These are phyloP conservation scores for Euwallacea similis DNA, from an alignment of 1,140 invertebrate genomes.

Conservation along the genomic window DNA sequence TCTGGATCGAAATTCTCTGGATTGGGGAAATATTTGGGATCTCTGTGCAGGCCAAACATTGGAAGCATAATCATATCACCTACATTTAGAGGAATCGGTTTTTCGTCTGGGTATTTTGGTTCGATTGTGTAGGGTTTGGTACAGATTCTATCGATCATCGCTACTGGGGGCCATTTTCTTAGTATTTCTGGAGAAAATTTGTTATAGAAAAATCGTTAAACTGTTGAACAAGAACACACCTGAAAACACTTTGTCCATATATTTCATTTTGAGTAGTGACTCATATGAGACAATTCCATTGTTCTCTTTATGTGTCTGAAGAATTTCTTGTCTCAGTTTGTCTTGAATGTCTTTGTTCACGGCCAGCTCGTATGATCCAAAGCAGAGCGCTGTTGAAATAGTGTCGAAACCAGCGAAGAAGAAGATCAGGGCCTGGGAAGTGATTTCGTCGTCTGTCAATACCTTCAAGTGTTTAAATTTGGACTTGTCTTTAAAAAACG, in stretches of 20 bases:
- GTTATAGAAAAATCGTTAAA: not conserved
- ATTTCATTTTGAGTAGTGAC: conserved; percentile 50
- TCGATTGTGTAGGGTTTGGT: conserved; percentile 57
- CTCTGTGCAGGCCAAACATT: conserved; percentile 59
- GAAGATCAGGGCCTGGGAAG: conserved; percentile 53
- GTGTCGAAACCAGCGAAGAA: conserved; percentile 55
- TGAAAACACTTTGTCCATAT: conserved; percentile 53
- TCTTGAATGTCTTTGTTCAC: conserved; percentile 58
- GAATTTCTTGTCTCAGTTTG: conserved; percentile 50
- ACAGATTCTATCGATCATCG: conserved; percentile 56
- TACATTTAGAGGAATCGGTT: conserved; percentile 21
- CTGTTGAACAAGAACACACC: not conserved
- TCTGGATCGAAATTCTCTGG: conserved; percentile 58
- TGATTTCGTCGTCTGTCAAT: conserved; percentile 44
- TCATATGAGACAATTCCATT: conserved; percentile 48
- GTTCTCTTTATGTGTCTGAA: conserved; percentile 18
- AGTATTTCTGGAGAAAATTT: conserved; percentile 56
- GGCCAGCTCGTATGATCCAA: conserved; percentile 55
- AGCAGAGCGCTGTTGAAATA: conserved; percentile 45
- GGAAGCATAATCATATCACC: conserved; percentile 53
- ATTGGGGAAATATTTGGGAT: conserved; percentile 53
- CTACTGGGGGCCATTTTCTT: conserved; percentile 59
- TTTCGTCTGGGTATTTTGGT: conserved; percentile 25
- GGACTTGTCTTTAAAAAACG: not conserved
- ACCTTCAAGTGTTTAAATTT: conserved; percentile 41